Conservation (phyloP, 2,888 invertebrate species). For the Ischnura elegans region DNA sequence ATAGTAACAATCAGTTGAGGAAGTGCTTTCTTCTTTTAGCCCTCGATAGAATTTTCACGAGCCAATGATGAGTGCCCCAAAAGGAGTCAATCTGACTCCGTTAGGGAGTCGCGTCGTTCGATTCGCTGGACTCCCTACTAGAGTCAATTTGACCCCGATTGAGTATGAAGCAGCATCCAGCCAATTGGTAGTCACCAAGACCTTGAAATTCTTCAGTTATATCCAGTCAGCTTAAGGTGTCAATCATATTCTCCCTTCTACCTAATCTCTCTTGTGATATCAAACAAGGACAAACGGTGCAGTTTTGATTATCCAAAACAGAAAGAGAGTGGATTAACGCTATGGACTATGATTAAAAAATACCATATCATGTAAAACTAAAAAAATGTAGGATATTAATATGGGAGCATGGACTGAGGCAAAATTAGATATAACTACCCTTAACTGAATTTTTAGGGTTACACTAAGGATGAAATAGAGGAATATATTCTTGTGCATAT, state of each 20-base stretch:
- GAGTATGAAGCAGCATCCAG: slow-evolving; percentile 77
- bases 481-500: too few species aligned
- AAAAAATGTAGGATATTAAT: too few species aligned
- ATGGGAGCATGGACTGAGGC: too few species aligned
- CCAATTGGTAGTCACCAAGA: slow-evolving; percentile 11
- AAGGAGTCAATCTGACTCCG: slow-evolving; percentile 98
- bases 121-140: slow-evolving; percentile 97
- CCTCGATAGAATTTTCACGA: not conserved
- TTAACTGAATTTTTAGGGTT: too few species aligned
- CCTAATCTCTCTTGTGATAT: slow-evolving; percentile 61
- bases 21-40: not conserved
- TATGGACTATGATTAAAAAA: too few species aligned
- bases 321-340: too few species aligned
- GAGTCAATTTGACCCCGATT: slow-evolving; percentile 98
- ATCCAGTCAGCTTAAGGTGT: not conserved
- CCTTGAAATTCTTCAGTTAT: slow-evolving; percentile 37
- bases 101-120: slow-evolving; percentile 93
- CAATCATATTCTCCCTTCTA: slow-evolving; percentile 62
- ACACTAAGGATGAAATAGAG: too few species aligned
- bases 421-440: too few species aligned
- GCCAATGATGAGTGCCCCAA: slow-evolving; percentile 79
- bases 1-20: not conserved
- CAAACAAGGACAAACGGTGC: slow-evolving; percentile 14
- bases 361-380: too few species aligned
- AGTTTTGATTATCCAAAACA: not conserved